Conservation (phyloP, 2,888 invertebrate species). For the Acanthosepion lycidas region DNA sequence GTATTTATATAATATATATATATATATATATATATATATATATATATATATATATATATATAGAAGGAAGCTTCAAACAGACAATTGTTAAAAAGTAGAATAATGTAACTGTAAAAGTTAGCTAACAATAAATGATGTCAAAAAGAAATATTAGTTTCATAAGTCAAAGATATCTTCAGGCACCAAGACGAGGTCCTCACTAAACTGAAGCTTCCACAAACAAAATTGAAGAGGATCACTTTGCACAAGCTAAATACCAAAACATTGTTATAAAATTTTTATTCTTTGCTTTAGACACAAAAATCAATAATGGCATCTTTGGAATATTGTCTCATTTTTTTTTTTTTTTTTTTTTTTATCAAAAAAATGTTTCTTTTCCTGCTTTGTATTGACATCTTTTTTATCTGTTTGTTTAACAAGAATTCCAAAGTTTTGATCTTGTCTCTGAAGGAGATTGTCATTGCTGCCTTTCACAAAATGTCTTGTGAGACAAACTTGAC, state of each 20-base stretch:
- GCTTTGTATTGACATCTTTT: neutral
- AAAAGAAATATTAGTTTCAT: neutral
- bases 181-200: neutral
- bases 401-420: neutral
- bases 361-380: neutral
- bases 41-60: no score
- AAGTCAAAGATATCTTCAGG: neutral
- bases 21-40: no score
- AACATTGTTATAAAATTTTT: neutral
- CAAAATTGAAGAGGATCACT: neutral
- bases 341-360: neutral
- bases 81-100: neutral
- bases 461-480: neutral
- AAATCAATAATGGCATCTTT: neutral
- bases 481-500: neutral
- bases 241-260: neutral
- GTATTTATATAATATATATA: neutral
- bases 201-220: neutral
- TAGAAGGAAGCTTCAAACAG: neutral
- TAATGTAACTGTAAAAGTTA: neutral
- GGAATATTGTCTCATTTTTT: neutral
- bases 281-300: neutral
- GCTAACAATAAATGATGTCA: neutral
- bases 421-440: neutral
- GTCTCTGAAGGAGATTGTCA: conserved; percentile 33